Percentiles rank a stretch among this genome's conserved stretches.
Evolutionary conservation across 2,113 vertebrate genomes (phyloP).

Genomic region (Rhegmatorhina hoffmannsi): DNA sequence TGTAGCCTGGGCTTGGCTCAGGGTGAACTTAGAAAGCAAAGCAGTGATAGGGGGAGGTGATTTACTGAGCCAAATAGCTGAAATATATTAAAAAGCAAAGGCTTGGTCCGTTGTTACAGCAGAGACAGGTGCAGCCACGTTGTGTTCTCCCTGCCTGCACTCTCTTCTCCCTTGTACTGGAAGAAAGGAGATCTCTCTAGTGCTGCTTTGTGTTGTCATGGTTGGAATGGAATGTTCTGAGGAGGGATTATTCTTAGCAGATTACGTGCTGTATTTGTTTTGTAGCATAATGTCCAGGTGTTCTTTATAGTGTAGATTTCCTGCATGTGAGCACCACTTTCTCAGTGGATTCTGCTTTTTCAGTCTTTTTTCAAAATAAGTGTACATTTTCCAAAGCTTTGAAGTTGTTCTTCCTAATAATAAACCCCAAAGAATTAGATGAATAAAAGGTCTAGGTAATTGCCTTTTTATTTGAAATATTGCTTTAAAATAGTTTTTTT

Average conservation of each 20-base stretch:
- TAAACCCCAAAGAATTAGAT: not conserved
- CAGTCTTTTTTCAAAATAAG: not conserved
- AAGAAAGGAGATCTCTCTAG: not conserved
- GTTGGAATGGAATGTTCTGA: not conserved
- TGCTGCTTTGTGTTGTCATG: not conserved
- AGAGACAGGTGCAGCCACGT: not conserved
- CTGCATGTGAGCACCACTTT: not conserved
- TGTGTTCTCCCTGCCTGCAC: not conserved
- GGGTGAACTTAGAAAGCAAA: not conserved
- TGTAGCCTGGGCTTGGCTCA: not conserved
- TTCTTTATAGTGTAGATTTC: not conserved
- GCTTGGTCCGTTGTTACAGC: fast-evolving
- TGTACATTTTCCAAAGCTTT: not conserved
- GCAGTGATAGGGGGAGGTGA: not conserved
- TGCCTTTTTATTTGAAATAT: not conserved
- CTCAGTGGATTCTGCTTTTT: not conserved
- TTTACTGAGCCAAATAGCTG: not conserved
- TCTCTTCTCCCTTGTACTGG: not conserved
- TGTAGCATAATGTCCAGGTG: not conserved
- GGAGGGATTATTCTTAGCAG: not conserved
- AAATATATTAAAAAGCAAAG: not conserved
- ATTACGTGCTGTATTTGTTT: not conserved
- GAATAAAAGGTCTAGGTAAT: not conserved
- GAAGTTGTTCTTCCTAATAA: not conserved
- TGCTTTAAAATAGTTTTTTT: not conserved